phyloP scores from a whole-genome alignment of 2,888 invertebrate genomes.

The Timandra comae region DNA sequence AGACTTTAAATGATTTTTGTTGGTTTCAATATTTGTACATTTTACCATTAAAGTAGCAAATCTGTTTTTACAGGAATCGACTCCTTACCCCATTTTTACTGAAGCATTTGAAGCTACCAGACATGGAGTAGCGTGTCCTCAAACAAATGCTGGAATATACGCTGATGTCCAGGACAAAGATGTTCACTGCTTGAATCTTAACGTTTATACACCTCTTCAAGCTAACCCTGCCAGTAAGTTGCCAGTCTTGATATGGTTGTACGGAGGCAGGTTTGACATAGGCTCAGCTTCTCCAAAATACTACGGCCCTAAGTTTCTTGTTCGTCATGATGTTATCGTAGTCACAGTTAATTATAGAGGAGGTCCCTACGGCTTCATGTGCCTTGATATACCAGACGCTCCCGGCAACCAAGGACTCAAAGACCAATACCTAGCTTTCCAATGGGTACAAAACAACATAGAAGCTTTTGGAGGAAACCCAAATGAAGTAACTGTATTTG shows the following conservation, averaged over 20 bases:
- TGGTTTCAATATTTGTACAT: not conserved
- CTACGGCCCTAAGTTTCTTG: conserved; percentile 33
- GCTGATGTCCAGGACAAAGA: conserved; percentile 10
- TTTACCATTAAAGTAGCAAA: not conserved
- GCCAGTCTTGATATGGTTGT: conserved; percentile 44
- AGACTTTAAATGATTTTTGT: no score
- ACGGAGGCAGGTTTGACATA: conserved; percentile 39
- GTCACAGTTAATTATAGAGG: conserved; percentile 39
- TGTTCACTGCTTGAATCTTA: conserved; percentile 30
- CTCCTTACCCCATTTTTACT: conserved; percentile 18
- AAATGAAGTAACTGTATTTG: conserved; percentile 38
- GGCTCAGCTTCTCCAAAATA: conserved; percentile 26
- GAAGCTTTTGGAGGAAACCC: conserved; percentile 42
- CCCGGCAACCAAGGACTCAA: conserved; percentile 50
- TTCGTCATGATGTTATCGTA: conserved; percentile 34
- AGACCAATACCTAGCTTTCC: conserved; percentile 41
- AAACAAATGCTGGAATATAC: conserved; percentile 18
- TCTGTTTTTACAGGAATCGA: conserved; percentile 7
- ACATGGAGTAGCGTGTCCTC: conserved; percentile 32
- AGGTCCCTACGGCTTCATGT: conserved; percentile 51
- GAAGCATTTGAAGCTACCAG: conserved; percentile 27
- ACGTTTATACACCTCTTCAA: conserved; percentile 62
- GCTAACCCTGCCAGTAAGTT: conserved; percentile 23
- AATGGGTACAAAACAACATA: conserved; percentile 46
- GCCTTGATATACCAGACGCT: conserved; percentile 38